phyloP scores from a whole-genome alignment of 2,888 invertebrate species.

The Cabera pusaria region DNA sequence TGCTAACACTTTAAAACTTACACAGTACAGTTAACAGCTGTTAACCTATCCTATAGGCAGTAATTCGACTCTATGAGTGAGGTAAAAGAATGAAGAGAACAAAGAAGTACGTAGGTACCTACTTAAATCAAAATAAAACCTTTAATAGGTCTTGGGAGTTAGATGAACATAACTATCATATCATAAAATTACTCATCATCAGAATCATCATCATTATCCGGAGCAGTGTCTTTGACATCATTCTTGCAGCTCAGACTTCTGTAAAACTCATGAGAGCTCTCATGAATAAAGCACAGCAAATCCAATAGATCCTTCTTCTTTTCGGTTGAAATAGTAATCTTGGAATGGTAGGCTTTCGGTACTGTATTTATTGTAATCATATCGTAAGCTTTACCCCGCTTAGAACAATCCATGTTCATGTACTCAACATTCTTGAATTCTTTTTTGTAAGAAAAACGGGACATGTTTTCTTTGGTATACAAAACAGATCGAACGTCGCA shows the following conservation, averaged over 20 bases:
- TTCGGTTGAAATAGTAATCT: conserved; percentile 19
- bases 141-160: not conserved
- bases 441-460: conserved; percentile 10
- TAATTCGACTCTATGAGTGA: conserved; percentile 9
- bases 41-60: conserved; percentile 8
- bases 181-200: too few relatives aligned
- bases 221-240: conserved; percentile 19
- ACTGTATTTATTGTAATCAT: conserved; percentile 9
- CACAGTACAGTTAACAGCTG: conserved; percentile 7
- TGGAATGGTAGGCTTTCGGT: conserved; percentile 9
- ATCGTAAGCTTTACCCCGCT: conserved; percentile 23
- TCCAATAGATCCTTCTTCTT: conserved; percentile 20
- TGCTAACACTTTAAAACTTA: conserved; percentile 1
- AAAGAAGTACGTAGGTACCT: conserved; percentile 8
- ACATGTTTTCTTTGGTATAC: conserved; percentile 13
- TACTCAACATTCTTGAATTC: conserved; percentile 19
- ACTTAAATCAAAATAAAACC: conserved; percentile 4
- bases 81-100: conserved; percentile 10
- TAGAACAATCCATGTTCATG: conserved; percentile 24
- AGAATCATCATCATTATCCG: conserved; percentile 3
- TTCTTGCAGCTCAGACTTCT: conserved; percentile 19
- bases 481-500: conserved; percentile 17
- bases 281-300: conserved; percentile 19
- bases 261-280: conserved; percentile 22
- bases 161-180: too few relatives aligned